Percentiles rank a stretch among this genome's conserved stretches.
phyloP scores from a whole-genome alignment of 1,140 invertebrate genomes.

The Saccostrea glomerata region DNA sequence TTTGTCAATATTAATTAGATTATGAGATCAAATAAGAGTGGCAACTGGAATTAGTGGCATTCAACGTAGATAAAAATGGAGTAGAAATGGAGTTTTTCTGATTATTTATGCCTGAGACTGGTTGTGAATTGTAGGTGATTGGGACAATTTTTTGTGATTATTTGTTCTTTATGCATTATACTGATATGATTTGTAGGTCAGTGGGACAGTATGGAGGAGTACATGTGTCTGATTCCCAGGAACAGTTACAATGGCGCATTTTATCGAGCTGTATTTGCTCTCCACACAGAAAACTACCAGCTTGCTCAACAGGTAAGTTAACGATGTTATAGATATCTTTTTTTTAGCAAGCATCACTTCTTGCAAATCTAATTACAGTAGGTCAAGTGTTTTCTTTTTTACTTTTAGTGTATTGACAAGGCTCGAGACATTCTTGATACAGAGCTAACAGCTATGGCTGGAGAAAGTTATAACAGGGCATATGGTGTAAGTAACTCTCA shows the following conservation, averaged over 20 bases:
- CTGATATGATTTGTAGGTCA: conserved; percentile 78
- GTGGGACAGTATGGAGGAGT: conserved; percentile 95
- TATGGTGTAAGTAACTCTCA: conserved; percentile 84
- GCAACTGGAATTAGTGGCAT: background rate
- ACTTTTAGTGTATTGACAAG: conserved; percentile 87
- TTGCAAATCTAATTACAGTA: background rate
- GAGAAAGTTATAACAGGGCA: conserved; percentile 98
- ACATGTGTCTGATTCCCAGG: conserved; percentile 90
- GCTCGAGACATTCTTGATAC: conserved; percentile 96
- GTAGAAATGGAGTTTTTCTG: too few species aligned
- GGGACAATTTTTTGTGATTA: conserved; percentile 83
- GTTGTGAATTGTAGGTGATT: conserved; percentile 80
- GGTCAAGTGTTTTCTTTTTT: background rate
- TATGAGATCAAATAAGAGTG: background rate
- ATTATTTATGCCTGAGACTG: background rate
- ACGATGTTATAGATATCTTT: background rate
- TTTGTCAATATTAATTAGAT: background rate
- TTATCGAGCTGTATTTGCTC: conserved; percentile 95
- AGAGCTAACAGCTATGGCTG: conserved; percentile 97
- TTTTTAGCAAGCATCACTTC: background rate
- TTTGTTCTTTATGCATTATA: too few species aligned
- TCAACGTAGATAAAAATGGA: too few species aligned
- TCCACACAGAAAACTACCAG: conserved; percentile 91
- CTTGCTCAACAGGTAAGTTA: conserved; percentile 80
- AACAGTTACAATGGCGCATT: conserved; percentile 97